Evolutionary conservation across 2,797 vertebrate genomes (phyloP), one percentile per base, ranked within the genome.

Genomic region (Microctenopoma stevenorrisi): DNA sequence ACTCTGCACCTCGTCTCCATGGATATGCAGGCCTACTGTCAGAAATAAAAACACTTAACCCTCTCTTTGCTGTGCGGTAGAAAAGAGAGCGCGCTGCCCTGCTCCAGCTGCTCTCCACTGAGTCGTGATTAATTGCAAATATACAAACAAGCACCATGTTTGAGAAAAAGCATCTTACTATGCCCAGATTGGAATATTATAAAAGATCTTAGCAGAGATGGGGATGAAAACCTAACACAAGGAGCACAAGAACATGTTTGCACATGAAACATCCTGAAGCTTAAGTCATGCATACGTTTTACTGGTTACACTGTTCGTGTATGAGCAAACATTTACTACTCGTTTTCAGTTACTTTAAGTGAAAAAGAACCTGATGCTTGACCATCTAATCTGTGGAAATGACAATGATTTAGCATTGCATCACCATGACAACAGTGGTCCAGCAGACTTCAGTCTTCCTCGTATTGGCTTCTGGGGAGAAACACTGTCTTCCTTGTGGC

Each of bases 1-100:
- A 84, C 83, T 82, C 84, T 50, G 75, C 70, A 79, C 82, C 83
- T 84, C 68, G 92, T 95, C 88, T 89, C 93, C 94, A 94, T 95
- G 93, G 93, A 90, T 91, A 94, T 94, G 61, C 74, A 74, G 84
- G 74, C 83, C 82, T 54, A 73, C 74, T 70, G 72, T 88, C 74
- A 85, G 81, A 89, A 91, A 90, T 78, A 89, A 89, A 85, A 91
- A 52, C 86, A 73, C 82, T 91, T 91, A 85, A 91, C 81, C 85
- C 88, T 88, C 69, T 78, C 78, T 73, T 63, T 84, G 68, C 86
- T 79, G 69, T 66, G 71, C 26, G 30, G 63, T 81, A 62, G 57
- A 78, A 74, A 71, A 70, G 50, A 44, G 40, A 52, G 52, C 63
- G 3, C 1, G 33, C 72, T 74, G 64, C 37, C 62, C 64, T 64